phyloP scores from a whole-genome alignment of 2,888 invertebrate genomes.

The Creontiades dilutus region DNA sequence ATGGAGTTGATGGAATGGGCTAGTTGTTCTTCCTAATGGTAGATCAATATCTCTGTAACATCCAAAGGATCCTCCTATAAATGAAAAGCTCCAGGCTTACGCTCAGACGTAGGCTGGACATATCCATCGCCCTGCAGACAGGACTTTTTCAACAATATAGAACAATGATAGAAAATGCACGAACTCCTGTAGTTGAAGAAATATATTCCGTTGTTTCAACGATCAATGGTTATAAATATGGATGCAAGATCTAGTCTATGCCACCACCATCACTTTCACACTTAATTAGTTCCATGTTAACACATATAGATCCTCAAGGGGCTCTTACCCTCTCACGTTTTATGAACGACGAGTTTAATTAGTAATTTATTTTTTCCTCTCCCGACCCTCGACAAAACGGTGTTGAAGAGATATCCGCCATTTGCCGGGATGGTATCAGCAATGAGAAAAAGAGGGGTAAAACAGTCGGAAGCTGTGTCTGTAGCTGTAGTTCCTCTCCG shows the following conservation, averaged over 20 bases:
- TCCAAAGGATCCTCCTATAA: too few species aligned
- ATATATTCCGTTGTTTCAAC: too few species aligned
- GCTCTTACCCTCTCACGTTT: neutral
- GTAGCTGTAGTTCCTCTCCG: conserved; percentile 5
- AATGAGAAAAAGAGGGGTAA: conserved; percentile 2
- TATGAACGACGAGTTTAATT: conserved; percentile 47
- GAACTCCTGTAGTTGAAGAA: too few species aligned
- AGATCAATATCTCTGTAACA: too few species aligned
- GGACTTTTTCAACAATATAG: too few species aligned
- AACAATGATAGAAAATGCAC: too few species aligned
- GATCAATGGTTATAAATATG: too few species aligned
- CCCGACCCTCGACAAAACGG: neutral
- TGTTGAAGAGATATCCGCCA: conserved; percentile 40
- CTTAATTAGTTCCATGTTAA: neutral
- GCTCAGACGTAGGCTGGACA: too few species aligned
- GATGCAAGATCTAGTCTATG: neutral
- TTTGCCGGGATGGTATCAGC: conserved; percentile 18
- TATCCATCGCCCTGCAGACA: too few species aligned
- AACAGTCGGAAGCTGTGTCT: conserved; percentile 37
- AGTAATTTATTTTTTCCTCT: neutral
- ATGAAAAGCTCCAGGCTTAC: too few species aligned
- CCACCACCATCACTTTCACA: neutral
- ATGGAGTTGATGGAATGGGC: too few species aligned
- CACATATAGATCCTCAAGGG: neutral
- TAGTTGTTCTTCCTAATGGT: too few species aligned